Evolutionary conservation across 2,888 invertebrate genomes (phyloP).

Genomic region (Parnassius glacialis): DNA sequence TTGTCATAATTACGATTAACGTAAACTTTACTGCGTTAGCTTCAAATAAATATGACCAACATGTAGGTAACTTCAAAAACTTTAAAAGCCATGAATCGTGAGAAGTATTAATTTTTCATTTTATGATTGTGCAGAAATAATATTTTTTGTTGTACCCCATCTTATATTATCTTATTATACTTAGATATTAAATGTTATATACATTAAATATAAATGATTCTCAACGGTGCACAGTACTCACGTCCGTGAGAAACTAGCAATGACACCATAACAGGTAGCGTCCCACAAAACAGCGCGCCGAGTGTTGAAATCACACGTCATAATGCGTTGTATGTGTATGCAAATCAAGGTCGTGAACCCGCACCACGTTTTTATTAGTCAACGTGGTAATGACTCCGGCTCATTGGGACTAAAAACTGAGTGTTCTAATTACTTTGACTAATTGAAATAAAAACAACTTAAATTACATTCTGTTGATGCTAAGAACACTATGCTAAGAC

Average conservation of each 20-base stretch:
- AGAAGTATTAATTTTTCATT: not conserved
- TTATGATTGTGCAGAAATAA: not conserved
- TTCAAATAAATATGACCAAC: too few relatives aligned
- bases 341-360: slow-evolving; percentile 47
- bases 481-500: too few relatives aligned
- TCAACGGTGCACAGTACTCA: not conserved
- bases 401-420: not conserved
- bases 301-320: slow-evolving; percentile 30
- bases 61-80: too few relatives aligned
- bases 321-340: slow-evolving; percentile 32
- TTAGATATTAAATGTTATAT: not conserved
- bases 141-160: too few relatives aligned
- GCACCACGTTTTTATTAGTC: slow-evolving; percentile 5
- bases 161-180: too few relatives aligned
- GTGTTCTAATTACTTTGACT: slow-evolving; percentile 1
- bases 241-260: slow-evolving; percentile 23
- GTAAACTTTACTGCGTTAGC: too few relatives aligned
- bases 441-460: too few relatives aligned
- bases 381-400: slow-evolving; percentile 1
- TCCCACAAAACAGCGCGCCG: slow-evolving; percentile 23
- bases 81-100: too few relatives aligned
- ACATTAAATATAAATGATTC: slow-evolving; percentile 12
- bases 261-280: slow-evolving; percentile 25
- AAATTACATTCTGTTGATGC: too few relatives aligned
- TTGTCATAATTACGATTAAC: too few relatives aligned